These are phyloP conservation scores for Operophtera brumata DNA, from an alignment of 2,888 invertebrate genomes.

Conservation along the genomic window DNA sequence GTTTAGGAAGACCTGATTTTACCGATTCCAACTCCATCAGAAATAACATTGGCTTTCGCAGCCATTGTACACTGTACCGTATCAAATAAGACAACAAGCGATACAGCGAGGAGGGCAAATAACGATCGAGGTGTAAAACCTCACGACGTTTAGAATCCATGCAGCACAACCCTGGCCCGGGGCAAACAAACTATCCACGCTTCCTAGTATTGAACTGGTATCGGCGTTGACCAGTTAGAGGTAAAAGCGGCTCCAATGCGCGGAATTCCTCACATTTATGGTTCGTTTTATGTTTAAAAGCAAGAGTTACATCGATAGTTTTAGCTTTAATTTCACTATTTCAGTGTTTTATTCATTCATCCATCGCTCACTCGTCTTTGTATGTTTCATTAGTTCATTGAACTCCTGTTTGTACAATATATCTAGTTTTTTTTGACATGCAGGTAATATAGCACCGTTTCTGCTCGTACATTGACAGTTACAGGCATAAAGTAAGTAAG, in stretches of 20 bases:
- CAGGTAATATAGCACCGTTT: too few relatives aligned
- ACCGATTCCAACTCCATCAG: too few relatives aligned
- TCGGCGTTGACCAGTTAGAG: constrained; percentile 17
- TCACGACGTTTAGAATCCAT: constrained; percentile 14
- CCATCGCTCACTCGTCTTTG: too few relatives aligned
- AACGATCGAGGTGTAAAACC: constrained; percentile 11
- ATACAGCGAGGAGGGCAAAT: too few relatives aligned
- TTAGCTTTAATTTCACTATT: neutral
- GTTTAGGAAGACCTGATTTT: too few relatives aligned
- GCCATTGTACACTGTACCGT: too few relatives aligned
- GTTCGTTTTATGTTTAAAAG: constrained; percentile 17
- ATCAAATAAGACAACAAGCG: too few relatives aligned
- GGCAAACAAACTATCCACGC: constrained; percentile 26
- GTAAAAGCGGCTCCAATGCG: constrained; percentile 24
- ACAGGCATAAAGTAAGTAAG: too few relatives aligned
- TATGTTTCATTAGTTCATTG: constrained; percentile 1
- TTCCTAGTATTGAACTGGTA: constrained; percentile 37
- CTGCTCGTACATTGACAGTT: too few relatives aligned
- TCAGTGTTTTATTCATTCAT: neutral
- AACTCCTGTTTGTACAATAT: neutral
- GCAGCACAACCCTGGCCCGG: constrained; percentile 19
- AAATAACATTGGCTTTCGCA: too few relatives aligned
- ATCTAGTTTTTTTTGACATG: too few relatives aligned
- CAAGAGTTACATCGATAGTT: constrained; percentile 16
- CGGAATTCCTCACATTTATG: constrained; percentile 14